Evolutionary conservation across 2,888 invertebrate genomes (phyloP), one percentile per base, ranked within the genome.

Genomic region (Phengaris alcon): DNA sequence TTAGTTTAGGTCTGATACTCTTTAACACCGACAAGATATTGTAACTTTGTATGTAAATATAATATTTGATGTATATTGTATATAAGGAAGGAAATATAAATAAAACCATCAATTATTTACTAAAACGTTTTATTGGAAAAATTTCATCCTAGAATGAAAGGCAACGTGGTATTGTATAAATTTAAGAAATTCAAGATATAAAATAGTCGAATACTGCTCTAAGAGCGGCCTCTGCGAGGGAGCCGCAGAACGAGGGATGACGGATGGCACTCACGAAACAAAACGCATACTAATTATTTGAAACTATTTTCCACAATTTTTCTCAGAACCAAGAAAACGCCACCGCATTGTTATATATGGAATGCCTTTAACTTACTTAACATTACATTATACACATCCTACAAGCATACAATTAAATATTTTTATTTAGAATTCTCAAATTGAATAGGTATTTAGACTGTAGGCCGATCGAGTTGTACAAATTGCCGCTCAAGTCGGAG

Each of bases 91-190:
- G 35, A 46, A 12, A 52, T 46, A 75, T 22, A 73, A 80, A 79
- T 79, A 78, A 79, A 80, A 81, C 77, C 52, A 79, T 70, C 77
- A 75, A 77, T 68, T 75, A 83, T 87, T 88, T 90, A 90, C 90
- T 93, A 91, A 92, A 91, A 90, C 90, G 87, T 91, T 93, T 93
- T 93, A 91, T 93, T 92, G 90, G 87, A 92, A 94, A 91, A 87
- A 85, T 84, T 85, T 90, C 90, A 90, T 91, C 88, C 90, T 92
- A 92, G 87, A 90, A 89, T 90, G 91, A 93, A 90, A 94, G 94
- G 94, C 93, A 93, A 93, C 93, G 88, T 90, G 93, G 94, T 94
- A 91, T 91, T 90, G 89, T 91, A 89, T 89, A 89, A 72, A 72
- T 87, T 89, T 88, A 86, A 87, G 88, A 87, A 87, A 86, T 85